Base-by-base conservation (phyloP, 2,797 vertebrate species). In the Silurus aristotelis region DNA sequence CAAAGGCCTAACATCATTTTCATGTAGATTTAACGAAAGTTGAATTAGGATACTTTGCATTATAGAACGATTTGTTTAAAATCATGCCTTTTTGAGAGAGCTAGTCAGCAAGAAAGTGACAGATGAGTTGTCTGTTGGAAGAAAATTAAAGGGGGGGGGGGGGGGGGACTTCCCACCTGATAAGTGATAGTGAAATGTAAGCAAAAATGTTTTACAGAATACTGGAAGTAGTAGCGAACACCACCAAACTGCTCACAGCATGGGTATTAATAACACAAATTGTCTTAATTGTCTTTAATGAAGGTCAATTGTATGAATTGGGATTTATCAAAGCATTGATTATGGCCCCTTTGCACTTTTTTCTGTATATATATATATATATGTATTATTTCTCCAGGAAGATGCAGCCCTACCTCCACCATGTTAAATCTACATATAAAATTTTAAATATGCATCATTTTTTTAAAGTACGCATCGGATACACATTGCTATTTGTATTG, bases 81-180 rank as follows among this genome's bases (percentile, higher is more conserved):
- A 48, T 64, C 68, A 20, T 6, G 15, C 10, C 6, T 70, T 22
- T 68, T 82, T 64, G 25, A 67, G 71, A 58, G 56, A 70, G 79
- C 13, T 19, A 43, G 83, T 84, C 86, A 84, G 86, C 78, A 70
- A 43, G 4, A 84, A 77, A 87, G 80, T 84, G 78, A 84, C 78
- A 77, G 25, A 84, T 80, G 85, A 80, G 58, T 73, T 67, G 55
- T 84, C 64, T 58, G n/a, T 12, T 48, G 38, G 25, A 56, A 81
- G 78, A 81, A 87, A 81, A 80, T 76, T 22, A 64, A 75, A 46
- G 27, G 38, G 12, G 14, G 56, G 13, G 10, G 56, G 56, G 56
- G 56, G 56, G 1, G 3, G 56, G 38, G n/a, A 66, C 60, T 67
- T 48, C 22, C 4, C n/a, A 61, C 43, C 64, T 52, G n/a, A 82